Evolutionary conservation across 2,113 vertebrate species (phyloP), one percentile per base, ranked within the genome.

Genomic region (Nestor notabilis): DNA sequence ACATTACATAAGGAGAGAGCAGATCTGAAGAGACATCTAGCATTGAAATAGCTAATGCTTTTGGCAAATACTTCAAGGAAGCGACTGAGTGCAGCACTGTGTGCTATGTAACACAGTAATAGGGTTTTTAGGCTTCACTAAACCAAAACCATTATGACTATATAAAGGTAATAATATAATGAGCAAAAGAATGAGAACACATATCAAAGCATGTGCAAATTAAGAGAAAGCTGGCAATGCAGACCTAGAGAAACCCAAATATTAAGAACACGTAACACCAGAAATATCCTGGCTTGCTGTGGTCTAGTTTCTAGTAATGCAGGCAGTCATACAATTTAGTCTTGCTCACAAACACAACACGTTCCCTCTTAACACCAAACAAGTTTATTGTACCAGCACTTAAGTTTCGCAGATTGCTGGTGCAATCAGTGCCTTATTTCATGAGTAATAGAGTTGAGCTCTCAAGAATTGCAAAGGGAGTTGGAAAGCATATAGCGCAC

Each of bases 141-240:
- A 58, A 24, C 56, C 33, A 46, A 60, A 69, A 41, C 0, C 1
- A 13, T 9, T 8, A 2, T 0, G 1, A 63, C 58, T 82, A 37
- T 27, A 8, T 58, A 83, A 44, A n/a, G 3, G 13, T 6, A 4
- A 23, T 16, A 33, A 44, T 4, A 20, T 16, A 47, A 31, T 33
- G 15, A 78, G 7, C 5, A 39, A 55, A 82, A n/a, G 16, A 33
- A 74, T 56, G 43, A 64, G 43, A 69, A 52, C 0, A 2, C 2
- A 12, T 6, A 29, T 20, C 17, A 77, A 69, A 70, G 2, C 7
- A 11, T 27, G 31, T n/a, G 44, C 5, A 61, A 55, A 69, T 77
- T 15, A 37, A 56, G 41, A 61, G 33, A 29, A 61, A 71, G 14
- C 1, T 7, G 6, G 5, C 31, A 6, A 87, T 60, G 13, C 19